Conservation (phyloP, 2,797 vertebrate species). For the Melanotaenia maccullochi region DNA sequence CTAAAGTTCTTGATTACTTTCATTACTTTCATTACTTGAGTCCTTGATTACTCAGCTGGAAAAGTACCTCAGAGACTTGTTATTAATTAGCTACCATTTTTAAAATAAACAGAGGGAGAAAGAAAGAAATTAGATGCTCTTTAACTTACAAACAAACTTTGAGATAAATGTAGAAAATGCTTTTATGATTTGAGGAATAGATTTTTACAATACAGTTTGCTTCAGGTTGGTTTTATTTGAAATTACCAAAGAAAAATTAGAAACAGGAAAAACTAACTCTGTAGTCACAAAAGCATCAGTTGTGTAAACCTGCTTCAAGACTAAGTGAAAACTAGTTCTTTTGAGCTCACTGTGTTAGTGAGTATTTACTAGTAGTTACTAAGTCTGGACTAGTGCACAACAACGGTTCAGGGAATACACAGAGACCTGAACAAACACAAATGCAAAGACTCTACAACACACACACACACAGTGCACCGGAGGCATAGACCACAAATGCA, state of each 20-base stretch:
- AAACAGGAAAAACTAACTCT: slow-evolving; percentile 31
- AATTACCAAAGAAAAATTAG: slow-evolving; percentile 36
- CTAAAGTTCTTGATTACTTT: neutral
- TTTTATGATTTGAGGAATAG: slow-evolving; percentile 29
- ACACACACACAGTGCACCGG: slow-evolving; percentile 35
- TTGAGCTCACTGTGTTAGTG: slow-evolving; percentile 47
- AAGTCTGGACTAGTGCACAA: slow-evolving; percentile 36
- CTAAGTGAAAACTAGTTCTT: slow-evolving; percentile 48
- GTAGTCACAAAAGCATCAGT: slow-evolving; percentile 50
- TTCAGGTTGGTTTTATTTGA: slow-evolving; percentile 18
- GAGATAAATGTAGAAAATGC: slow-evolving; percentile 6
- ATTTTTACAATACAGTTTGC: slow-evolving; percentile 10
- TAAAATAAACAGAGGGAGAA: neutral
- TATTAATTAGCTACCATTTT: too few relatives aligned
- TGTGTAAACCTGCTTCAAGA: slow-evolving; percentile 64
- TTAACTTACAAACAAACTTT: neutral
- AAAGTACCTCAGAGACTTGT: neutral
- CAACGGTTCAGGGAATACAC: slow-evolving; percentile 33
- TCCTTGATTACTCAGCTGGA: neutral
- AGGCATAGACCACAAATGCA: slow-evolving; percentile 58
- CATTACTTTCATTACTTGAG: neutral
- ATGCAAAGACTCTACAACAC: slow-evolving; percentile 16
- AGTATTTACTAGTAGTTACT: slow-evolving; percentile 21
- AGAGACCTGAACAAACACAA: slow-evolving; percentile 36
- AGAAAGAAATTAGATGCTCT: neutral